These are phyloP conservation scores for Drosophila sordidula DNA, from an alignment of 2,888 invertebrate species.

Conservation along the genomic window DNA sequence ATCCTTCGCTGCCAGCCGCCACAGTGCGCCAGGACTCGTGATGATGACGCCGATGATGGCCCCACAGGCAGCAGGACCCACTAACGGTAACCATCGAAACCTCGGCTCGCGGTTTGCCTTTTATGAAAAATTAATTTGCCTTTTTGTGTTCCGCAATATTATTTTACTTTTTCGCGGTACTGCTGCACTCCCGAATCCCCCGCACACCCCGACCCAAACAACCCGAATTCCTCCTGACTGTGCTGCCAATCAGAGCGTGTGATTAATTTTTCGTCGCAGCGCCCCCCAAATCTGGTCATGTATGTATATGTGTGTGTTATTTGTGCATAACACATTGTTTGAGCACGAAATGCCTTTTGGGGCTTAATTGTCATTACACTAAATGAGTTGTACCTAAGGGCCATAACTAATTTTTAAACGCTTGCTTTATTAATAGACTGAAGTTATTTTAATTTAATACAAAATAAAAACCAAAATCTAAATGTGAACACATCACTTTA, in stretches of 20 bases:
- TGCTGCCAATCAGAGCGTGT: constrained; percentile 80
- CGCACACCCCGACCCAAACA: neutral
- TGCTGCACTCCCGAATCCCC: neutral
- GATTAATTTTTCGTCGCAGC: constrained; percentile 76
- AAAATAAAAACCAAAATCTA: too few relatives aligned
- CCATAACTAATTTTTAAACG: too few relatives aligned
- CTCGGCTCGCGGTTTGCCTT: constrained; percentile 67
- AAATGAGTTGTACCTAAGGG: too few relatives aligned
- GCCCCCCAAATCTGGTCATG: constrained; percentile 22
- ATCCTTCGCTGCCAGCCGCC: constrained; percentile 22
- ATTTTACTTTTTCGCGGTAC: constrained; percentile 42
- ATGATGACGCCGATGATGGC: constrained; percentile 12
- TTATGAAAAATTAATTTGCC: constrained; percentile 80
- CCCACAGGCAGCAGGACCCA: constrained; percentile 1
- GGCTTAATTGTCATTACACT: constrained; percentile 7
- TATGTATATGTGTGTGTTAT: neutral
- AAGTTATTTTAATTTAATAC: too few relatives aligned
- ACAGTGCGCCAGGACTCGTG: constrained; percentile 5
- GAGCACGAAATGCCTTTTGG: constrained; percentile 7
- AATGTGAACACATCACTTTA: too few relatives aligned
- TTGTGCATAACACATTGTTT: constrained; percentile 2
- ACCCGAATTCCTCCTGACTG: constrained; percentile 54
- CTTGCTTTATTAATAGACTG: too few relatives aligned
- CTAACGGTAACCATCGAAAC: constrained; percentile 13
- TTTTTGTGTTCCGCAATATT: constrained; percentile 77